These are phyloP conservation scores for Drosophila sulfurigaster DNA, from an alignment of 1,140 invertebrate species.

Conservation along the genomic window DNA sequence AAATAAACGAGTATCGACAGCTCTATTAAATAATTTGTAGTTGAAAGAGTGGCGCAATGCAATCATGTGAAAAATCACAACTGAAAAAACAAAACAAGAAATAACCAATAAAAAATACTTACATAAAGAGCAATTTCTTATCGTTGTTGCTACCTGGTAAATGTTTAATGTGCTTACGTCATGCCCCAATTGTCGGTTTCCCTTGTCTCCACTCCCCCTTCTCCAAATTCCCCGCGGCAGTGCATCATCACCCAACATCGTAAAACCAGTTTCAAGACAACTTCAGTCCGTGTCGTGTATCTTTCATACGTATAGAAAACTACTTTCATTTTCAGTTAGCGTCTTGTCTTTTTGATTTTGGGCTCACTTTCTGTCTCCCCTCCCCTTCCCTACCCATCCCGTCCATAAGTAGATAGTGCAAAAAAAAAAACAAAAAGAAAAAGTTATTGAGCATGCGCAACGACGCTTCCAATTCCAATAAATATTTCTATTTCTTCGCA, in stretches of 20 bases:
- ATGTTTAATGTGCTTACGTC: constrained; percentile 62
- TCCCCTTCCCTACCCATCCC: background rate
- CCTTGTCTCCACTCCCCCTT: background rate
- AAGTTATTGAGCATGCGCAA: constrained; percentile 73
- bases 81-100: constrained; percentile 1
- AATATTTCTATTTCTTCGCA: constrained; percentile 12
- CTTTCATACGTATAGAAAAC: constrained; percentile 47
- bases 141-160: constrained; percentile 31
- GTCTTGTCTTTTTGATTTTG: constrained; percentile 32
- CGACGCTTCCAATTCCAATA: constrained; percentile 30
- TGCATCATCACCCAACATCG: constrained; percentile 33
- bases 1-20: constrained; percentile 44
- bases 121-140: constrained; percentile 58
- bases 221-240: background rate
- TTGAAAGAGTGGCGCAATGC: constrained; percentile 33
- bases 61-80: constrained; percentile 52
- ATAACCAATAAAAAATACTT: constrained; percentile 33
- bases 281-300: constrained; percentile 39
- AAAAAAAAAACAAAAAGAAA: constrained; percentile 31
- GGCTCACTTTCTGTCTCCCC: constrained; percentile 27
- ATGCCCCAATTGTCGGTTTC: constrained; percentile 47
- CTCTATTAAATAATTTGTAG: constrained; percentile 38
- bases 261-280: constrained; percentile 65
- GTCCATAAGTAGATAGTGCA: background rate
- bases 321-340: constrained; percentile 75